Evolutionary conservation across 92 coral and sea anemone species (phyloP).

Genomic region (Desmophyllum pertusum): DNA sequence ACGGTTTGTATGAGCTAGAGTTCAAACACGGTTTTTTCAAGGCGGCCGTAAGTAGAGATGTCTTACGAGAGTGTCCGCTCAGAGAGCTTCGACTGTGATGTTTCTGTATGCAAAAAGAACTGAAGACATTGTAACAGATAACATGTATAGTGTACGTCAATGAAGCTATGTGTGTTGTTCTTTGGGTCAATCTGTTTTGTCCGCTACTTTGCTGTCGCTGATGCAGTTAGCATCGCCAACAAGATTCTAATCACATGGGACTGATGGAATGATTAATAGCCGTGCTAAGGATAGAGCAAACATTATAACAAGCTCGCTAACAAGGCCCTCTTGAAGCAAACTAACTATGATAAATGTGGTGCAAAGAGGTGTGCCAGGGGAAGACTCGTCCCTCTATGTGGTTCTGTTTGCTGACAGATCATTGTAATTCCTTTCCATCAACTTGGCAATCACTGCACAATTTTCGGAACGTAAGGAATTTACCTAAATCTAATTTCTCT

Average conservation of each 20-base stretch:
- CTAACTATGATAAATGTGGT: constrained; percentile 10
- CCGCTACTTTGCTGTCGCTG: neutral
- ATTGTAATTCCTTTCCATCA: neutral
- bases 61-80: too few relatives aligned
- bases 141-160: neutral
- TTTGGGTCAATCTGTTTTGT: neutral
- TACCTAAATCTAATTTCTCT: neutral
- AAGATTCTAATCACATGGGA: neutral
- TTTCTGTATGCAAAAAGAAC: neutral
- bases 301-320: constrained; percentile 1
- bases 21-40: too few relatives aligned
- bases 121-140: constrained; percentile 2
- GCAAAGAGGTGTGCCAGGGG: neutral
- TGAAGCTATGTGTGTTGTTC: constrained; percentile 2
- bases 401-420: constrained; percentile 8
- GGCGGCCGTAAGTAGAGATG: too few relatives aligned
- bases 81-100: too few relatives aligned
- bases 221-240: neutral
- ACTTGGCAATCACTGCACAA: neutral
- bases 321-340: neutral
- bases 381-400: too few relatives aligned
- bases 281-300: neutral
- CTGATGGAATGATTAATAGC: neutral
- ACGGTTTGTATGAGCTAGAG: too few relatives aligned
- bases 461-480: neutral